phyloP scores from a whole-genome alignment of 2,888 invertebrate genomes.

The Lucinisca nassula region DNA sequence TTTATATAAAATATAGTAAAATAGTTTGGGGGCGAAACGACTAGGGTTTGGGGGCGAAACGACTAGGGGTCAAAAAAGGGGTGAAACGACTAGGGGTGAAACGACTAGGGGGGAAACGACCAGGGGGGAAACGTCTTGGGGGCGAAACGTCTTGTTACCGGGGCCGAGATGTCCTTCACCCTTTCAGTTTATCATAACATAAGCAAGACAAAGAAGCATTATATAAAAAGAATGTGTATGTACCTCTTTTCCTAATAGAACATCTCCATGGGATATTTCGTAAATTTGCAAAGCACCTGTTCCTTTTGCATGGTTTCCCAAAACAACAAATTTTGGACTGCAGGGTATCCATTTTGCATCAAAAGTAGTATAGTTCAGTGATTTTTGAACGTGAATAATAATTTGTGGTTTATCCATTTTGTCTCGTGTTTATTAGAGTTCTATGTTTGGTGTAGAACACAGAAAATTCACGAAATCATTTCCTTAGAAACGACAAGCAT shows the following conservation, averaged over 20 bases:
- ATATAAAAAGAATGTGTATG: too few species aligned
- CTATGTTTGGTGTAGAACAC: neutral
- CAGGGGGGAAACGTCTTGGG: too few species aligned
- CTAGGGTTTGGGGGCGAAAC: too few species aligned
- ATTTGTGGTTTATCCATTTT: slow-evolving; percentile 95
- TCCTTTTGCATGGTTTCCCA: slow-evolving; percentile 95
- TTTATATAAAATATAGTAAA: too few species aligned
- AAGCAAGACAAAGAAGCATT: too few species aligned
- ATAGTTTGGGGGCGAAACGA: too few species aligned
- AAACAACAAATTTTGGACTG: slow-evolving; percentile 96
- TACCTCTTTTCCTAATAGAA: slow-evolving; percentile 90
- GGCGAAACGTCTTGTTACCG: too few species aligned
- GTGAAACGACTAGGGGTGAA: too few species aligned
- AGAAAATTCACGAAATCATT: slow-evolving; percentile 54
- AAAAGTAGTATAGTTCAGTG: slow-evolving; percentile 95
- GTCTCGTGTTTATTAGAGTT: neutral
- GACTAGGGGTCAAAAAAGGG: too few species aligned
- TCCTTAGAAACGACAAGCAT: slow-evolving; percentile 63
- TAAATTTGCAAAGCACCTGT: slow-evolving; percentile 93
- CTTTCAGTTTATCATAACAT: too few species aligned
- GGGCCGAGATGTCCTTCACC: too few species aligned
- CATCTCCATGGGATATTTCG: slow-evolving; percentile 91
- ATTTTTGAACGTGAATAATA: slow-evolving; percentile 95
- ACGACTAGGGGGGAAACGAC: too few species aligned
- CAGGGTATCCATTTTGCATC: slow-evolving; percentile 99